Conservation (phyloP, 2,113 vertebrate genomes). For the Urocolius indicus region DNA sequence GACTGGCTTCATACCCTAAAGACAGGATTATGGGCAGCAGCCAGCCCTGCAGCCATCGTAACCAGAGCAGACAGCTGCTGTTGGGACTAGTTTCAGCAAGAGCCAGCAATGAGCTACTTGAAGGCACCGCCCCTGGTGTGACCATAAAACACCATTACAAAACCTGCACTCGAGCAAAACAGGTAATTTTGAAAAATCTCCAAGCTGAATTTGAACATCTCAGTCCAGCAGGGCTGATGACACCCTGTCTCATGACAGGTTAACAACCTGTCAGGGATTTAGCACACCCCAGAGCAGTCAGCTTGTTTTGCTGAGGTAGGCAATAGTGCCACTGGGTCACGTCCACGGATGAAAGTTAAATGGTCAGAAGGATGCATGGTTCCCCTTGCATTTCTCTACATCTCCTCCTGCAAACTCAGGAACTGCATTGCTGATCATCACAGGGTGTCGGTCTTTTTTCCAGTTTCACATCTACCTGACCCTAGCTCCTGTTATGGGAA, state of each 20-base stretch:
- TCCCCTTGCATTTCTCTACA: neutral
- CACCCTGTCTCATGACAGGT: neutral
- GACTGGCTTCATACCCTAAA: neutral
- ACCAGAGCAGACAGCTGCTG: neutral
- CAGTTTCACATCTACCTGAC: neutral
- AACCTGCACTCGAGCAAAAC: neutral
- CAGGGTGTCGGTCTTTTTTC: neutral
- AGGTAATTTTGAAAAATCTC: neutral
- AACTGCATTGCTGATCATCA: rapidly evolving
- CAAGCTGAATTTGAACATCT: neutral
- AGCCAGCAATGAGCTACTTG: rapidly evolving
- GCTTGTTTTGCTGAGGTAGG: neutral
- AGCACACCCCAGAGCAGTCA: neutral
- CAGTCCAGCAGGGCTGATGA: neutral
- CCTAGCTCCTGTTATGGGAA: neutral
- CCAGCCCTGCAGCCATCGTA: neutral
- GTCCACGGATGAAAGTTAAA: neutral
- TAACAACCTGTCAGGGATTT: neutral
- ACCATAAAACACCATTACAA: neutral
- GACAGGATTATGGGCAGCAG: neutral
- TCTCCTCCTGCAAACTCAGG: neutral
- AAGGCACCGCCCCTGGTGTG: rapidly evolving
- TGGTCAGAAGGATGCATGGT: rapidly evolving
- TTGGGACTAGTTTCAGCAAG: neutral
- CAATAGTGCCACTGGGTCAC: rapidly evolving